Base-by-base conservation (phyloP, 1,140 invertebrate species). In the Meloidogyne exigua region DNA sequence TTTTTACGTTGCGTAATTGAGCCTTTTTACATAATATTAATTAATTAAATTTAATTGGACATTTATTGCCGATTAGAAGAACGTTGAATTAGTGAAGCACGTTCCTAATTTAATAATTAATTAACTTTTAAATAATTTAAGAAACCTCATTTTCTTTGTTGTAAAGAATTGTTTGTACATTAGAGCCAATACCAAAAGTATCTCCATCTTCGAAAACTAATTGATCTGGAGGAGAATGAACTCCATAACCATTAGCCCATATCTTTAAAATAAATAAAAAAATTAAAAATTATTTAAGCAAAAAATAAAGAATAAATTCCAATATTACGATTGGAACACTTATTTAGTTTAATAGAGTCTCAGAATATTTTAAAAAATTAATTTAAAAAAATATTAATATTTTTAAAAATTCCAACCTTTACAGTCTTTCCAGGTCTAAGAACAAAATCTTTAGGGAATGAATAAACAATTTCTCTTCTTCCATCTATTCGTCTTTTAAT, bases 201-300 rank as follows among this genome's bases (percentile, higher is more conserved):
- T 87, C 85, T 42, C 87, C 85, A 9, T 68, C 78, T 13, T 87
- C 84, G 72, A 86, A 87, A n/a, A 88, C 80, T 44, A 87, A 78
- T 44, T 80, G 76, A 23, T 87, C 85, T n/a, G 85, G 85, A 26
- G 87, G 87, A 70, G 68, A 84, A 68, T 76, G 25, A 15, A 78
- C 42, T 44, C 86, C 85, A n/a, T 85, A 75, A 23, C 80, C 76
- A 32, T 84, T 83, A 32, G 85, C 85, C 82, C 82, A 88, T 64
- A 87, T 85, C 82, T 85, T 28, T 49, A 80, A 65, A 32, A 65
- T 65, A 32, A 32, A 7, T 9, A 23, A 25, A 71, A 72, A 15
- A 39, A 39, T 9, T 39, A 39, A 32, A 32, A 32, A 3, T 32
- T 32, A 32, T 32, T 32, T 32, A 49, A 18, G 5, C 3, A 49